These are phyloP conservation scores for Polydrusus pterygomalis DNA, from an alignment of 2,888 invertebrate species.

Conservation along the genomic window DNA sequence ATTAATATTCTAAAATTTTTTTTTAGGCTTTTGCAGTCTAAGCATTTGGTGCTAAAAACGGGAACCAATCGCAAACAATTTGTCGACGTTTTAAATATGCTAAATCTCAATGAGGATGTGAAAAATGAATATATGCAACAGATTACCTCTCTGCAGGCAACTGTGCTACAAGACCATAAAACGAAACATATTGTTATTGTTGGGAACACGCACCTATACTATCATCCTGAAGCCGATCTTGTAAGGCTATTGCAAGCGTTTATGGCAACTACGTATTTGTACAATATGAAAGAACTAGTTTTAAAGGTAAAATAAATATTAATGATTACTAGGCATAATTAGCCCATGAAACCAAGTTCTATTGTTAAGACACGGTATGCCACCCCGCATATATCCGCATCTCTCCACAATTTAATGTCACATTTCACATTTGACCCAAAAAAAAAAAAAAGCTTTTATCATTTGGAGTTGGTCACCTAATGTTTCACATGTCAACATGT, in stretches of 20 bases:
- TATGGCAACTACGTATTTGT: constrained; percentile 53
- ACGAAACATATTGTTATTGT: constrained; percentile 74
- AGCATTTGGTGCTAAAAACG: constrained; percentile 76
- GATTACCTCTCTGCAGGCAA: constrained; percentile 79
- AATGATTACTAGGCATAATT: too few species aligned
- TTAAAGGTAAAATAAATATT: constrained; percentile 36
- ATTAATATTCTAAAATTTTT: too few species aligned
- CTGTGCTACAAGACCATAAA: constrained; percentile 75
- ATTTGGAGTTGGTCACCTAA: too few species aligned
- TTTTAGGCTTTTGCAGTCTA: constrained; percentile 73
- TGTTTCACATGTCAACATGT: too few species aligned
- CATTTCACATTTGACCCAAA: too few species aligned
- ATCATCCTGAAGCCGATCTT: constrained; percentile 92
- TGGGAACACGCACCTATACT: constrained; percentile 95
- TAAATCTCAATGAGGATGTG: constrained; percentile 75
- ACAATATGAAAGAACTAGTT: constrained; percentile 44
- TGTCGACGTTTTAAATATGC: constrained; percentile 74
- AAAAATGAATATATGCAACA: constrained; percentile 76
- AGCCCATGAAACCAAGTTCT: too few species aligned
- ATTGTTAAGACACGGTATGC: too few species aligned
- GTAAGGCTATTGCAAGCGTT: constrained; percentile 81
- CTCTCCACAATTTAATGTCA: too few species aligned
- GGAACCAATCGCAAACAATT: constrained; percentile 76
- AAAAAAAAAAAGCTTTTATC: too few species aligned
- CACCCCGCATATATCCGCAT: too few species aligned